Evolutionary conservation across 2,797 vertebrate genomes (phyloP), one percentile per base, ranked within the genome.

Genomic region (Meda fulgida): DNA sequence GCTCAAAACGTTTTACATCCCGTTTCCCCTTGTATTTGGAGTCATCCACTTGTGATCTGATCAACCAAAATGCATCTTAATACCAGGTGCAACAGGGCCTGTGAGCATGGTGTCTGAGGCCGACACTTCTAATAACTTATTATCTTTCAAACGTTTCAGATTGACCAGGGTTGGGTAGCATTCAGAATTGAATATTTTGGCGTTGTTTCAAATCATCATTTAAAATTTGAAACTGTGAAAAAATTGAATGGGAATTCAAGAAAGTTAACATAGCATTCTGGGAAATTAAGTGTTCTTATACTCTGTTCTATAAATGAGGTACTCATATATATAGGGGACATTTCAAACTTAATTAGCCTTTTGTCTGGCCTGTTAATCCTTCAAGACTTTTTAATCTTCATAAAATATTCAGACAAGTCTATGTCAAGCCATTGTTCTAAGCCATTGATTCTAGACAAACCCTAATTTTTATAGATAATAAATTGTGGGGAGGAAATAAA

Each of bases 401-500:
- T 46, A 8, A 18, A 5, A 29, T 7, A 29, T 26, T 72, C 40
- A 18, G 40, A 29, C 23, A 46, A 46, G 7, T 46, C 6, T 71
- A 43, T 43, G 11, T 43, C 43, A 43, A 43, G 65, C 7, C 9
- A n/a, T 67, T 16, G 36, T 40, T 69, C 19, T 26, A 63, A 63
- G 58, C n/a, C 58, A 60, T 26, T 60, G n/a, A 26, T 60, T 60
- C n/a, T 60, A 29, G n/a, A 29, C 11, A 63, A 63, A 63, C 58
- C n/a, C 13, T 60, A 1, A 63, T 63, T 26, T 26, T 29, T 63
- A 63, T 43, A 43, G 43, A 43, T 13, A 11, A 29, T 48, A 16
- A 93, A 94, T 93, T 76, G 90, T 88, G 19, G 84, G 90, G 85
- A 76, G 88, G 55, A 94, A 95, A 96, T 96, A 95, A 93, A 95